Conservation (phyloP, 2,113 vertebrate genomes). For the Mus musculus region GRCm39 chr1:112929001-112929500, state of each 20-base stretch:
- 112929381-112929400: background rate
- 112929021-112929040: background rate
- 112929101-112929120: background rate
- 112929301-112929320: background rate
- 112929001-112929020: background rate
- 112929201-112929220: background rate
- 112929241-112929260: background rate
- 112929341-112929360: background rate
- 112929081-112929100: background rate
- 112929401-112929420: background rate
- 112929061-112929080: no score
- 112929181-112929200: background rate
- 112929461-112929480: background rate
- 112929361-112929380: background rate
- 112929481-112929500: background rate
- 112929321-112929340: background rate
- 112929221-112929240: background rate
- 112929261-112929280: background rate
- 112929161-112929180: no score
- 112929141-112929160: no score
- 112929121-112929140: no score
- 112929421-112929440: background rate
- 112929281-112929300: background rate
- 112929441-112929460: background rate
- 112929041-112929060: background rate